A percentile compares a stretch with the other conserved stretches of the same genome.
These are phyloP conservation scores for Oxyruncus cristatus DNA, from an alignment of 2,113 vertebrate species.

Conservation along the genomic window DNA sequence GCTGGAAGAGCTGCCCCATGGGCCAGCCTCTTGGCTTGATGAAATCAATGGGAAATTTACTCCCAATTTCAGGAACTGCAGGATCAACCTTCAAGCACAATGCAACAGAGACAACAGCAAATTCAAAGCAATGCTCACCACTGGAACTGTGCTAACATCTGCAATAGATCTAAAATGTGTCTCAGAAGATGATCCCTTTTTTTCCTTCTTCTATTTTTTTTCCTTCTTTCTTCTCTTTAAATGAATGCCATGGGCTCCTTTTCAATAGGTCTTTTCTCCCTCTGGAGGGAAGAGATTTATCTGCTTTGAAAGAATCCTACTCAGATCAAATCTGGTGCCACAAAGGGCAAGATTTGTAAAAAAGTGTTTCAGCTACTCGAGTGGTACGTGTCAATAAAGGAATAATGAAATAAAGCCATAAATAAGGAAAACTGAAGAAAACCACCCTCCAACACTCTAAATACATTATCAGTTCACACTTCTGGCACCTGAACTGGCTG, in stretches of 20 bases:
- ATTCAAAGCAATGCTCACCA: neutral
- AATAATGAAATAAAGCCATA: neutral
- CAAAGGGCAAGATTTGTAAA: conserved; percentile 11
- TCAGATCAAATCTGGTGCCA: conserved; percentile 21
- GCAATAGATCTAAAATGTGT: neutral
- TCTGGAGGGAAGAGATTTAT: conserved; percentile 14
- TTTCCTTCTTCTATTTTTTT: too few species aligned
- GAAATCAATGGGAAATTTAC: conserved; percentile 33
- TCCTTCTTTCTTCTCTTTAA: neutral
- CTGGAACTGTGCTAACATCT: neutral
- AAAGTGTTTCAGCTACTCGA: neutral
- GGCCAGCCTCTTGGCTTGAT: neutral
- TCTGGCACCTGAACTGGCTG: neutral
- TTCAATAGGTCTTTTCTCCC: neutral
- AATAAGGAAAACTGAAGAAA: neutral
- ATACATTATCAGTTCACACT: neutral
- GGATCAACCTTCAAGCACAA: conserved; percentile 15
- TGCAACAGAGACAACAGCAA: neutral
- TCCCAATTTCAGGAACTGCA: neutral
- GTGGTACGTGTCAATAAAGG: conserved; percentile 1
- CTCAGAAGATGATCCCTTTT: neutral
- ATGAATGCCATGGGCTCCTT: conserved; percentile 12
- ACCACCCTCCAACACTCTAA: neutral
- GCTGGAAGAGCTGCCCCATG: neutral
- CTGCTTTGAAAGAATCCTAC: conserved; percentile 32